A percentile compares a stretch with the other conserved stretches of the same genome.
phyloP scores from a whole-genome alignment of 2,113 vertebrate species.

The Gavia stellata region DNA sequence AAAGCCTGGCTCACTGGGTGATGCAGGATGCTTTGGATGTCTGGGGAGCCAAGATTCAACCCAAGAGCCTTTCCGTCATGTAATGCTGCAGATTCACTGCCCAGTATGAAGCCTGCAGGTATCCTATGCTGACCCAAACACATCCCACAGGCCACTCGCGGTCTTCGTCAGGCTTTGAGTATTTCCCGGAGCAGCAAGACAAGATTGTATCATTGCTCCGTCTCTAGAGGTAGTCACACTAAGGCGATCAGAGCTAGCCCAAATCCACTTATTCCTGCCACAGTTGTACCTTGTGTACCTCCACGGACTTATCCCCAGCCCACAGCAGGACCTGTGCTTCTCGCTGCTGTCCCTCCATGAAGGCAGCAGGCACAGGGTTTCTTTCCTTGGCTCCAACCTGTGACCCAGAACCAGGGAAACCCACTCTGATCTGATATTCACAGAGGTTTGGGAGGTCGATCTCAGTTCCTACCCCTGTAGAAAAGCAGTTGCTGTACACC shows the following conservation, averaged over 20 bases:
- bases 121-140: background rate
- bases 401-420: background rate
- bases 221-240: background rate
- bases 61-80: background rate
- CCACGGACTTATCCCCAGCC: background rate
- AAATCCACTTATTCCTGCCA: background rate
- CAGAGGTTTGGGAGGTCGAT: background rate
- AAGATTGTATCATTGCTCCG: background rate
- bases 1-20: background rate
- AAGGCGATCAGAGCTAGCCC: background rate
- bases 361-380: background rate
- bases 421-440: background rate
- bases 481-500: background rate
- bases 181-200: background rate
- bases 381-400: background rate
- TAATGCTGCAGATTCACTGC: background rate
- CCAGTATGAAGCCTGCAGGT: background rate
- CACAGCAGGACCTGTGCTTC: accelerated
- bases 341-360: background rate
- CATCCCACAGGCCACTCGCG: background rate
- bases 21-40: background rate
- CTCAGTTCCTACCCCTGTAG: background rate
- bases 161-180: background rate
- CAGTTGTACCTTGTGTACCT: background rate
- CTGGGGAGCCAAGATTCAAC: background rate